A percentile compares a stretch with the other conserved stretches of the same genome.
These are phyloP conservation scores for Ariopsis seemanni DNA, from an alignment of 2,113 vertebrate genomes.

Conservation along the genomic window DNA sequence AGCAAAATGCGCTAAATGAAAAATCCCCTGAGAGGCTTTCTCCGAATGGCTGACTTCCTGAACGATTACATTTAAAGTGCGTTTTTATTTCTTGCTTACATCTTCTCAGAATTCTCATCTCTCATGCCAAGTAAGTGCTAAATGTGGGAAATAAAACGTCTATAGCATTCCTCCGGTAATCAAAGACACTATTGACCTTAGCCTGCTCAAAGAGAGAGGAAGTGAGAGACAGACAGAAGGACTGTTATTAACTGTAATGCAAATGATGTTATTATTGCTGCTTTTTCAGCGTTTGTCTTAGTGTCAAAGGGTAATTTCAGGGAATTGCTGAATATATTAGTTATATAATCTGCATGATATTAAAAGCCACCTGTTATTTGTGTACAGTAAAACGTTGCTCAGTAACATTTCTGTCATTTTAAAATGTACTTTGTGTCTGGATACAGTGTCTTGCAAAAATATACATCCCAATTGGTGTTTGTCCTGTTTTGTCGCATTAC, in stretches of 20 bases:
- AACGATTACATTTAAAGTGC: not conserved
- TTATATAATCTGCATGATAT: not conserved
- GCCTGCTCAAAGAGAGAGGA: not conserved
- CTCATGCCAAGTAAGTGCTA: not conserved
- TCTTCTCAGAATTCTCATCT: not conserved
- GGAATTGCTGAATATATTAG: not conserved
- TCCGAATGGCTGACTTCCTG: constrained; percentile 12
- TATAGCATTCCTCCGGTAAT: constrained; percentile 13
- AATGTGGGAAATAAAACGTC: not conserved
- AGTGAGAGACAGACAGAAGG: not conserved
- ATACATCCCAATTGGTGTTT: too few species aligned
- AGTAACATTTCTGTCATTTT: not conserved
- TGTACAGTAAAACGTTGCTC: not conserved
- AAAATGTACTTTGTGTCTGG: not conserved
- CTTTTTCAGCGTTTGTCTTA: not conserved
- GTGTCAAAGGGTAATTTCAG: not conserved
- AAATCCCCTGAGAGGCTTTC: constrained; percentile 5
- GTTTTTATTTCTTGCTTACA: not conserved
- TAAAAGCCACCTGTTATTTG: constrained; percentile 3
- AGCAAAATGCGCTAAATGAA: constrained; percentile 3
- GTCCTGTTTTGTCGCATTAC: too few species aligned
- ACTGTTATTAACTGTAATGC: not conserved
- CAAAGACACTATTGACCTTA: not conserved
- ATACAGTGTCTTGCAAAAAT: not conserved
- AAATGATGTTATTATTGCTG: not conserved